Evolutionary conservation across 2,113 vertebrate genomes (phyloP), one percentile per base, ranked within the genome.

Genomic region (Chaetops frenatus): DNA sequence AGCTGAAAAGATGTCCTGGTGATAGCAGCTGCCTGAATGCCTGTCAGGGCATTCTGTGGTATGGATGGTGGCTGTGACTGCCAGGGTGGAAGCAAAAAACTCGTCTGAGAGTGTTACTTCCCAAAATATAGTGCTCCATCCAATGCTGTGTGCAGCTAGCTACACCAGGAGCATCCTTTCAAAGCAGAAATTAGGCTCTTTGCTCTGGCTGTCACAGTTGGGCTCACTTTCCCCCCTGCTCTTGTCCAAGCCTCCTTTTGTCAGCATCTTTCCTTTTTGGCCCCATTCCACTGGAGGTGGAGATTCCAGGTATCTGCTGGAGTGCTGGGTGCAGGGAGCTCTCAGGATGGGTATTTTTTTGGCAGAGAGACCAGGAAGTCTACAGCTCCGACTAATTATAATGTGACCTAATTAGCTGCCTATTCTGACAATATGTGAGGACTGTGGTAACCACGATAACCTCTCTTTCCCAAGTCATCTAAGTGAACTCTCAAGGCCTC

Each of bases 391-490:
- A 53, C 80, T 95, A 95, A 93, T 95, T 96, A 92, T 92, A 92
- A 73, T 67, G 51, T 81, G 86, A 88, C 96, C 96, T 90, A 96
- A 93, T 97, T 97, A 95, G 72, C 40, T 96, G 33, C 48, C 31
- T 90, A 17, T 95, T 96, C 76, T 86, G 45, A 74, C 60, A 53
- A 27, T 53, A 56, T 71, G 8, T 42, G 85, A 64, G 56, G 60
- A 80, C 77, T 48, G 21, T 57, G 21, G 27, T 80, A 90, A 69
- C 57, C 12, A 38, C 10, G 27, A 86, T 94, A 76, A 86, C 72
- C 33, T 81, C 19, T n/a, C 42, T 78, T 91, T 77, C 15, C 29
- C 1, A 10, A 82, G 64, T 50, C 25, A 24, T 85, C 54, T 5
- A 12, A 90, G 48, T 0, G 3, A 89, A 42, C 42, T 47, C 21